Conservation (phyloP, 2,113 vertebrate species). For the Bettongia penicillata region DNA sequence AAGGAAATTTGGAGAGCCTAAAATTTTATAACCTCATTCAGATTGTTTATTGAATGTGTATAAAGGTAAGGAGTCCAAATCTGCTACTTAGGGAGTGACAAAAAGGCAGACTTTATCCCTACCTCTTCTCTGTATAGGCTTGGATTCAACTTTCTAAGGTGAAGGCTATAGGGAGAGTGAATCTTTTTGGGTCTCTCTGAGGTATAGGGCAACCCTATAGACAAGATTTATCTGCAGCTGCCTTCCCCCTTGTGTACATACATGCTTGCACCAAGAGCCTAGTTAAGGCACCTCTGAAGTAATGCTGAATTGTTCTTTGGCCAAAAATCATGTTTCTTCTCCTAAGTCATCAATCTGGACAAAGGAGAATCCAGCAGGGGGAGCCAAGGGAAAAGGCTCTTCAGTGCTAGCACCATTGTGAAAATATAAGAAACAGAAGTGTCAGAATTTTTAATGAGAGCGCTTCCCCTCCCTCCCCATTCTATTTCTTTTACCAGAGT, state of each 20-base stretch:
- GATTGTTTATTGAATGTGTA: neutral
- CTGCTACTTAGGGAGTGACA: neutral
- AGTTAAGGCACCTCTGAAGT: neutral
- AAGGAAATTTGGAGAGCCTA: no score
- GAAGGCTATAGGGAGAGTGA: neutral
- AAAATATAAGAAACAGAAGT: slow-evolving; percentile 25
- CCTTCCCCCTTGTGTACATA: neutral
- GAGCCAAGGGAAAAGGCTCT: neutral
- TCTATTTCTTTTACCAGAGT: slow-evolving; percentile 31
- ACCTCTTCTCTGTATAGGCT: neutral
- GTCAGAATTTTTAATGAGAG: slow-evolving; percentile 19
- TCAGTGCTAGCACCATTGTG: slow-evolving; percentile 7
- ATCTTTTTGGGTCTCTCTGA: neutral
- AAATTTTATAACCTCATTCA: no score
- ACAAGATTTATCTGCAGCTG: neutral
- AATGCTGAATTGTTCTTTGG: neutral
- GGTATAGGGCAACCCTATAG: neutral
- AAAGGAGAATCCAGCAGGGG: neutral
- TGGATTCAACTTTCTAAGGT: neutral
- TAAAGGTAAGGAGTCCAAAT: neutral
- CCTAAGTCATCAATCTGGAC: neutral
- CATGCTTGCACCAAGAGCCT: neutral
- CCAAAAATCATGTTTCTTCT: neutral
- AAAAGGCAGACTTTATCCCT: neutral
- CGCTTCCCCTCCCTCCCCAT: neutral